These are phyloP conservation scores for Oophaga sylvatica DNA, from an alignment of 2,797 vertebrate species.

Conservation along the genomic window DNA sequence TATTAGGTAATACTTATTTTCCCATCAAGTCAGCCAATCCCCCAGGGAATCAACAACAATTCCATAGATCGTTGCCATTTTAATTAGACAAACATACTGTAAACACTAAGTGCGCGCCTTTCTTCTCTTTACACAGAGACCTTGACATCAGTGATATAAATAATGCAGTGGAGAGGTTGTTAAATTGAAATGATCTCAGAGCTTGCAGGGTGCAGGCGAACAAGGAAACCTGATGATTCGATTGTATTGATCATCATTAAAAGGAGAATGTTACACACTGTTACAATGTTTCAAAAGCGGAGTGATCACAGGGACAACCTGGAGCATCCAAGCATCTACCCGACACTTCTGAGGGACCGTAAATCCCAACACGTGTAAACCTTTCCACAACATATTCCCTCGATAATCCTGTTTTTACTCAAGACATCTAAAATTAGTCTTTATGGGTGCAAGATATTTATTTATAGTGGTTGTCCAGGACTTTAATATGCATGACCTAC, in stretches of 20 bases:
- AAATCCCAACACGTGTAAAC: background rate
- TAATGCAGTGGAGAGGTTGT: constrained; percentile 52
- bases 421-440: background rate
- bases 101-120: constrained; percentile 32
- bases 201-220: constrained; percentile 2
- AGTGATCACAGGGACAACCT: background rate
- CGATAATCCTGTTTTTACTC: background rate
- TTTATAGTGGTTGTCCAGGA: too few species aligned
- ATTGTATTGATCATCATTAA: constrained; percentile 45
- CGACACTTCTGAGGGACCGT: background rate
- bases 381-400: background rate
- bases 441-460: too few species aligned
- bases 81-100: constrained; percentile 44
- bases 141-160: constrained; percentile 52
- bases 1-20: constrained; percentile 35
- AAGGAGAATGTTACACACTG: background rate
- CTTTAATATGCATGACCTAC: too few species aligned
- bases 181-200: constrained; percentile 40
- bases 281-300: constrained; percentile 29
- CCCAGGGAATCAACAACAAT: constrained; percentile 39
- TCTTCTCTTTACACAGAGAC: constrained; percentile 31
- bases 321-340: background rate
- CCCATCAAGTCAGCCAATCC: constrained; percentile 26
- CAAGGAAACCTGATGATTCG: constrained; percentile 47
- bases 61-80: constrained; percentile 24